Conservation (phyloP, 2,888 invertebrate species). For the Steinernema hermaphroditum region DNA sequence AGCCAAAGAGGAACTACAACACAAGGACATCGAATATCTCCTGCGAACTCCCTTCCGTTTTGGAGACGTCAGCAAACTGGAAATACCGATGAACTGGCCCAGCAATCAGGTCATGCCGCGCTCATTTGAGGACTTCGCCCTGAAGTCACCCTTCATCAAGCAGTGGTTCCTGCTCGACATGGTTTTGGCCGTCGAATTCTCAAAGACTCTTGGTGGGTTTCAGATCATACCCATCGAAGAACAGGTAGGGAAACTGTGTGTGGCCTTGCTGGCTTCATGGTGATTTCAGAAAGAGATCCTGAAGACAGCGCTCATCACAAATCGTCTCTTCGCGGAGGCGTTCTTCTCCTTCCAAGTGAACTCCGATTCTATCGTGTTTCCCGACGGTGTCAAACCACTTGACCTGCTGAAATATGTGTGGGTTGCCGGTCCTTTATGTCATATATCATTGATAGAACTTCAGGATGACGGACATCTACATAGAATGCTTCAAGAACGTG, state of each 20-base stretch:
- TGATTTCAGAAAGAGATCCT: background rate
- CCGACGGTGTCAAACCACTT: background rate
- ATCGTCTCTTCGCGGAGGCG: background rate
- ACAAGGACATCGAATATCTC: slow-evolving; percentile 4
- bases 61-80: background rate
- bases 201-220: background rate
- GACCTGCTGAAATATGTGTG: background rate
- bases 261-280: too few species aligned
- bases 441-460: background rate
- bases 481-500: background rate
- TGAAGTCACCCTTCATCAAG: background rate
- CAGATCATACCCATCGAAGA: background rate
- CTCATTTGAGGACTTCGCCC: background rate
- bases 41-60: background rate
- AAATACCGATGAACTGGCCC: background rate
- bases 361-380: background rate
- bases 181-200: background rate
- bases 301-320: background rate
- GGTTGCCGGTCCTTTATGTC: background rate
- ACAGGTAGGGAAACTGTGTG: too few species aligned
- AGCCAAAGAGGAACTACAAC: background rate
- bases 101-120: background rate
- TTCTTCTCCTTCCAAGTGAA: slow-evolving; percentile 2
- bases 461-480: background rate
- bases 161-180: background rate